Evolutionary conservation across 2,888 invertebrate species (phyloP).

Genomic region (Creontiades dilutus): DNA sequence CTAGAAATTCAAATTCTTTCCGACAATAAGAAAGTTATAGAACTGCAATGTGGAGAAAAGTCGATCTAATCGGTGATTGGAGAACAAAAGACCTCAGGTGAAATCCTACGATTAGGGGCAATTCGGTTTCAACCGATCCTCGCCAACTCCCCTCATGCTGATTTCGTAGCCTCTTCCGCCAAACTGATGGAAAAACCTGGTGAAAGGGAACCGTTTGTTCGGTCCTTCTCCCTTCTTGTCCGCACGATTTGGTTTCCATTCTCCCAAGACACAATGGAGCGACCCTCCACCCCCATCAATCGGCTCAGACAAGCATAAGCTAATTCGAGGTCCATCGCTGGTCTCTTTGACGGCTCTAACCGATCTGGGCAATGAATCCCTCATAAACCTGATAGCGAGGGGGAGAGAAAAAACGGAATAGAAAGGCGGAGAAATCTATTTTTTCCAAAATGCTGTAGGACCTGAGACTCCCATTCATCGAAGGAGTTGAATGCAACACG

Average conservation of each 20-base stretch:
- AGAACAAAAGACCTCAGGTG: neutral
- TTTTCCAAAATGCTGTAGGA: neutral
- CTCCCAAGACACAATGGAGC: conserved; percentile 43
- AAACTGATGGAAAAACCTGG: conserved; percentile 52
- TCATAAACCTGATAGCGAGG: conserved; percentile 18
- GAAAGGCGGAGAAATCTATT: neutral
- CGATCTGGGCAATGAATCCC: conserved; percentile 54
- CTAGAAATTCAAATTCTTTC: no score
- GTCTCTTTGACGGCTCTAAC: conserved; percentile 38
- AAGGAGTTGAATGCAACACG: neutral
- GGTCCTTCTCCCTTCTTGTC: conserved; percentile 49
- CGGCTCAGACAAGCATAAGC: conserved; percentile 68
- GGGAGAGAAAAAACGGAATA: neutral
- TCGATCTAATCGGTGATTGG: neutral
- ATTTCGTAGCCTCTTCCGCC: neutral
- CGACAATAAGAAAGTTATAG: no score
- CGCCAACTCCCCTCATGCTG: neutral
- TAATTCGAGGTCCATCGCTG: conserved; percentile 60
- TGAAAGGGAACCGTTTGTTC: conserved; percentile 40
- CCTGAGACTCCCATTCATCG: neutral
- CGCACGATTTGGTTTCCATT: conserved; percentile 64
- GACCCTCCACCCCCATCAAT: conserved; percentile 55
- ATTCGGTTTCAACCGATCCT: neutral
- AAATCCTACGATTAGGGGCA: neutral
- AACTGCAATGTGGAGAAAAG: no score